These are phyloP conservation scores for Motacilla alba DNA, from an alignment of 2,113 vertebrate species.

Conservation along the genomic window DNA sequence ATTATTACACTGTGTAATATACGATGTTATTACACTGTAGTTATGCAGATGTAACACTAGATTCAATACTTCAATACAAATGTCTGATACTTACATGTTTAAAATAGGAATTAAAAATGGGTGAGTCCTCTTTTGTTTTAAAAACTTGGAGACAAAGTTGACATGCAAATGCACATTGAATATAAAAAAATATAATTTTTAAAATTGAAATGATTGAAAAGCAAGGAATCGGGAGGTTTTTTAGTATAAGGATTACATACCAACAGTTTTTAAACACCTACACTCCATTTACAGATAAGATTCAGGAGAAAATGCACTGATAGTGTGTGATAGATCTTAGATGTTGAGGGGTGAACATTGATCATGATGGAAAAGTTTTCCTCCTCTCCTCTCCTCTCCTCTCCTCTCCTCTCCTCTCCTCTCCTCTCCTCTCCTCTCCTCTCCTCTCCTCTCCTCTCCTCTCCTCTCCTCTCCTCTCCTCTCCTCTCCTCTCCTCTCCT, in stretches of 20 bases:
- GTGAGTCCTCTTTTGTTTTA: background rate
- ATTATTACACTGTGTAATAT: background rate
- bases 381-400: background rate
- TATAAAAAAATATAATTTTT: background rate
- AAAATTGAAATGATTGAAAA: background rate
- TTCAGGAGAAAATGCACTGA: background rate
- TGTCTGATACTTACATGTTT: background rate
- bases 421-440: too few species aligned
- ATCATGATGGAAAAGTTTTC: background rate
- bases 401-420: background rate
- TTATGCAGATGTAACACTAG: background rate
- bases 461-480: too few species aligned
- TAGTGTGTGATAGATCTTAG: background rate
- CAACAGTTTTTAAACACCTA: background rate
- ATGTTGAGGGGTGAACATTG: rapidly evolving
- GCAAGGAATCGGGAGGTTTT: background rate
- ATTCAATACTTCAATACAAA: background rate
- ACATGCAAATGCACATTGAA: background rate
- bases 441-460: too few species aligned
- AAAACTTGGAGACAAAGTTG: background rate
- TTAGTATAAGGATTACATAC: background rate
- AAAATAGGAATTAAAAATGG: background rate
- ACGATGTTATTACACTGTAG: background rate
- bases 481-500: too few species aligned
- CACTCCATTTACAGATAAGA: background rate